phyloP scores from a whole-genome alignment of 1,140 invertebrate genomes.

The Cecropterus lyciades region DNA sequence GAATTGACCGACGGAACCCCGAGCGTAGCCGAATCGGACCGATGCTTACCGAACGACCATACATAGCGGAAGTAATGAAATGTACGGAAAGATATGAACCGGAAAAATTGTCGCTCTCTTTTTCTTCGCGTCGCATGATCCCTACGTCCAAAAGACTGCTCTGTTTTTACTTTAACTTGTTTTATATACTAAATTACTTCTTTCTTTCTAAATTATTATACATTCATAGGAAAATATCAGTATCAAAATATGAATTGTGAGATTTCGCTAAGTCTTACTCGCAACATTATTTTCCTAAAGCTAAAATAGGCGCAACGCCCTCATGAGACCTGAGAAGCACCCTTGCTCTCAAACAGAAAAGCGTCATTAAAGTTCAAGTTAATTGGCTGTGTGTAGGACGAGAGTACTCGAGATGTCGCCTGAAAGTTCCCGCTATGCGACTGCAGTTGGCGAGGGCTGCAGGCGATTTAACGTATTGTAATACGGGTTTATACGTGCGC shows the following conservation, averaged over 20 bases:
- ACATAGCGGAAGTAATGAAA: slow-evolving; percentile 82
- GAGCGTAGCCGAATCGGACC: slow-evolving; percentile 58
- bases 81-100: slow-evolving; percentile 81
- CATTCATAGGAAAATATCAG: too few species aligned
- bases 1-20: slow-evolving; percentile 55
- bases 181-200: too few species aligned
- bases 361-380: slow-evolving; percentile 64
- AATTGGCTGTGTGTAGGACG: slow-evolving; percentile 58
- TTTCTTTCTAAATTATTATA: too few species aligned
- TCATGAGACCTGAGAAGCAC: slow-evolving; percentile 19
- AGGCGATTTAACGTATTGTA: slow-evolving; percentile 74
- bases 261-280: not conserved
- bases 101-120: slow-evolving; percentile 79
- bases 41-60: slow-evolving; percentile 62
- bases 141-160: slow-evolving; percentile 57
- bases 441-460: slow-evolving; percentile 59
- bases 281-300: slow-evolving; percentile 8
- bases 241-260: not conserved
- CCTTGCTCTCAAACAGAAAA: slow-evolving; percentile 53
- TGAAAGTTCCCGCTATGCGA: slow-evolving; percentile 53
- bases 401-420: slow-evolving; percentile 53
- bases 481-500: slow-evolving; percentile 63
- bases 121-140: slow-evolving; percentile 69
- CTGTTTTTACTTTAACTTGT: slow-evolving; percentile 56
- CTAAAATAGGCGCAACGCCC: slow-evolving; percentile 35